A percentile compares a stretch with the other conserved stretches of the same genome.
Conservation (phyloP, 2,888 invertebrate genomes). For the Drosophila yooni region DNA sequence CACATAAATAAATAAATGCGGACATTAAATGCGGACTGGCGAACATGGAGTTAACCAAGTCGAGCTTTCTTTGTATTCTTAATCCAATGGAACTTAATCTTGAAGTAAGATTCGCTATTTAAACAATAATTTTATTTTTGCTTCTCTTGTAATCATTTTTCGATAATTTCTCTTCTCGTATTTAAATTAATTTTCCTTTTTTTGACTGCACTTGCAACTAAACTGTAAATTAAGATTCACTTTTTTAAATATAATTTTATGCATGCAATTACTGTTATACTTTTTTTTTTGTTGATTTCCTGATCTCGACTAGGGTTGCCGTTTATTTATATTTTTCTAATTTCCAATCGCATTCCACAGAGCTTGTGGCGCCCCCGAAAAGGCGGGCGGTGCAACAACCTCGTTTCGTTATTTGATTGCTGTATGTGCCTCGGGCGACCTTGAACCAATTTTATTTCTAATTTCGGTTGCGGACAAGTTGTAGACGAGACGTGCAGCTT, state of each 20-base stretch:
- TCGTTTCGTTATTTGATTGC: conserved; percentile 57
- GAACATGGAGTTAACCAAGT: conserved; percentile 6
- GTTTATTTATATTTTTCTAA: background rate
- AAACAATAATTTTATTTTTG: background rate
- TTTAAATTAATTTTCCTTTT: background rate
- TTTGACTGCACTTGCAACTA: background rate
- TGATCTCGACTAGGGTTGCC: background rate
- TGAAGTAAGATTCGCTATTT: background rate
- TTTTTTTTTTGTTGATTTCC: background rate
- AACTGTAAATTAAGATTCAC: background rate
- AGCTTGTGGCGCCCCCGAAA: conserved; percentile 7
- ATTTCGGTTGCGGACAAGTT: conserved; percentile 42
- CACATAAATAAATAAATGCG: conserved; percentile 59
- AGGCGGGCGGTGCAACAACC: conserved; percentile 73
- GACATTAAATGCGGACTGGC: conserved; percentile 46
- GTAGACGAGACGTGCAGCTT: conserved; percentile 18
- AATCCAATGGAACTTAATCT: background rate
- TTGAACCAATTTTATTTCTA: conserved; percentile 78
- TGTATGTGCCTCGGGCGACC: conserved; percentile 55
- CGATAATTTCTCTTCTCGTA: background rate
- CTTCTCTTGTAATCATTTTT: background rate
- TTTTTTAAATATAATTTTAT: background rate
- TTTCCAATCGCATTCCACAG: conserved; percentile 8
- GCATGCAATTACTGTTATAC: too few species aligned
- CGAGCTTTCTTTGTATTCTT: background rate